Conservation (phyloP, 2,888 invertebrate genomes). For the Apamea anceps region DNA sequence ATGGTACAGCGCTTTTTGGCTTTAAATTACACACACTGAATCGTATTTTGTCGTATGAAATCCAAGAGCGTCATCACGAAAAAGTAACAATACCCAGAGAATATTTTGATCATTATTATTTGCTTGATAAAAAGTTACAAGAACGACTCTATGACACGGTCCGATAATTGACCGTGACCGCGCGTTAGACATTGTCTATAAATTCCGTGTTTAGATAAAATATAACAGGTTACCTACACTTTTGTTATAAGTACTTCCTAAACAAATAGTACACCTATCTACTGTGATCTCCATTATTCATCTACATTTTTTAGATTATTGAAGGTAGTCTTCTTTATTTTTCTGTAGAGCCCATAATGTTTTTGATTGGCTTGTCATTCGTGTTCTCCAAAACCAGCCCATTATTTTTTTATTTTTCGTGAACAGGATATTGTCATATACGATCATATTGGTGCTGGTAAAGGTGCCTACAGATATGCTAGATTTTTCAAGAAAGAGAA, state of each 20-base stretch:
- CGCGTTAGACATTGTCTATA: constrained; percentile 67
- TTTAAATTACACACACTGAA: neutral
- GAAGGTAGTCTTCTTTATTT: neutral
- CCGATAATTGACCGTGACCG: constrained; percentile 76
- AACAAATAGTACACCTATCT: constrained; percentile 30
- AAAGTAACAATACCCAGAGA: constrained; percentile 42
- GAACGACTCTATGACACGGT: constrained; percentile 73
- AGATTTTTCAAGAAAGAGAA: neutral
- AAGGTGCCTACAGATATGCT: neutral
- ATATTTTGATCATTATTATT: constrained; percentile 63
- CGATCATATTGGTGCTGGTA: neutral
- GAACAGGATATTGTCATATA: neutral
- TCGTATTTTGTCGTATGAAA: constrained; percentile 14
- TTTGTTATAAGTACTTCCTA: constrained; percentile 48
- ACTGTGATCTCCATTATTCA: constrained; percentile 7
- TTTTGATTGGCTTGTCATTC: neutral
- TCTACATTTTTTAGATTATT: constrained; percentile 8
- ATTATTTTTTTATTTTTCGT: neutral
- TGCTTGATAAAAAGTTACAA: constrained; percentile 70
- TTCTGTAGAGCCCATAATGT: neutral
- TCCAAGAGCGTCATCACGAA: constrained; percentile 28
- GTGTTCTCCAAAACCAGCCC: neutral
- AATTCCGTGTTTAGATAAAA: constrained; percentile 73
- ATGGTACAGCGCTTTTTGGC: neutral
- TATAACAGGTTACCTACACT: constrained; percentile 57